These are phyloP conservation scores for Cydia splendana DNA, from an alignment of 1,140 invertebrate species.

Conservation along the genomic window DNA sequence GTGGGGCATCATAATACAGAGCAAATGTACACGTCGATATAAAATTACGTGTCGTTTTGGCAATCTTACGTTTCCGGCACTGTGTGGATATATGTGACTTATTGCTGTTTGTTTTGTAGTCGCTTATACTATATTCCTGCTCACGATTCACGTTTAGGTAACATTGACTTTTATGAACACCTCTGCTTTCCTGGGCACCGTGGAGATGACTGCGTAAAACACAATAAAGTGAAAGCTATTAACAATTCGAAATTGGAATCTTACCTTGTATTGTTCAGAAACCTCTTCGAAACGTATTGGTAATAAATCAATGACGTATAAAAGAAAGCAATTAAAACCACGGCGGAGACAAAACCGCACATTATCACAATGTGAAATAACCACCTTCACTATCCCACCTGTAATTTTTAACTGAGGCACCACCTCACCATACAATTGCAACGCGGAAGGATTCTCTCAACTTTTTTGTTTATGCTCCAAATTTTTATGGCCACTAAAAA, in stretches of 20 bases:
- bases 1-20: constrained; percentile 54
- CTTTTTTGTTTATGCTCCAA: constrained; percentile 75
- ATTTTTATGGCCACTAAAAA: constrained; percentile 74
- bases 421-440: constrained; percentile 57
- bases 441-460: constrained; percentile 67
- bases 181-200: constrained; percentile 34
- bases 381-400: constrained; percentile 77
- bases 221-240: constrained; percentile 34
- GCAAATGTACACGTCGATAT: constrained; percentile 65
- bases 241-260: constrained; percentile 41
- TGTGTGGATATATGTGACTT: constrained; percentile 57
- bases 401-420: constrained; percentile 69
- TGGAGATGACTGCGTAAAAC: constrained; percentile 10
- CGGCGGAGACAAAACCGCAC: constrained; percentile 62
- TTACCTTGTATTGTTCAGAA: constrained; percentile 42
- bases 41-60: constrained; percentile 62
- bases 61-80: constrained; percentile 53
- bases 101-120: constrained; percentile 47
- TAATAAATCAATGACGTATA: constrained; percentile 74
- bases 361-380: constrained; percentile 70
- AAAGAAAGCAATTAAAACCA: constrained; percentile 73
- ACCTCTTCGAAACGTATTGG: constrained; percentile 41
- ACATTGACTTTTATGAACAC: not conserved
- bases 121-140: not conserved
- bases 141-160: not conserved